A percentile compares a stretch with the other conserved stretches of the same genome.
Conservation (phyloP, 2,797 vertebrate genomes). For the Chlorospingus semifuscus region DNA sequence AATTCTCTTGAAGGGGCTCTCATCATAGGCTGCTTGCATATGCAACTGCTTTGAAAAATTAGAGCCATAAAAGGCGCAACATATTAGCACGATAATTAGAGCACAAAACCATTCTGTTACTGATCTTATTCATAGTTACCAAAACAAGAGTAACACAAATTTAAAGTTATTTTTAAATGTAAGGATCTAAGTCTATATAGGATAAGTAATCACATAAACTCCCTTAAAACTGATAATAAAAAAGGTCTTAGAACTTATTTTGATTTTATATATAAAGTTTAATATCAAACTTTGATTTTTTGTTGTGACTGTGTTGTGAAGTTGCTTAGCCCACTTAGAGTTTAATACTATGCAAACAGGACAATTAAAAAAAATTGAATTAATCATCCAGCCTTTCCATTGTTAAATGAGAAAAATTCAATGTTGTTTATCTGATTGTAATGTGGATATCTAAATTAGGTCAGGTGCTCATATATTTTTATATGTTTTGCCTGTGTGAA, state of each 20-base stretch:
- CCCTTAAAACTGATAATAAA: not conserved
- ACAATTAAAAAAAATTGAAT: not conserved
- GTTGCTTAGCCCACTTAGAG: not conserved
- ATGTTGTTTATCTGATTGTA: not conserved
- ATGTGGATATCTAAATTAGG: not conserved
- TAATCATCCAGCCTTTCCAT: not conserved
- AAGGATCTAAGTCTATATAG: not conserved
- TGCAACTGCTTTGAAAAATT: not conserved
- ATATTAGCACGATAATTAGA: not conserved
- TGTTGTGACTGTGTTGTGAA: not conserved
- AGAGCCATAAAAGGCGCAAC: not conserved
- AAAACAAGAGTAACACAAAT: not conserved
- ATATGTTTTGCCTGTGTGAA: not conserved
- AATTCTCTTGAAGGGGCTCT: not conserved
- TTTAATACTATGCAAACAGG: not conserved
- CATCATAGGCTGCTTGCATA: not conserved
- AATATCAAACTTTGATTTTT: not conserved
- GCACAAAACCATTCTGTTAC: not conserved
- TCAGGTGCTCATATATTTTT: not conserved
- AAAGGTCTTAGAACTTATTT: not conserved
- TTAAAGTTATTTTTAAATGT: not conserved
- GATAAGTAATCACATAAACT: not conserved
- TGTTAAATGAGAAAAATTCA: not conserved
- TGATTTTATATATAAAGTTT: not conserved
- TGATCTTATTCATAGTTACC: not conserved